Conservation (phyloP, 2,888 invertebrate species). For the Tolmerus cingulatus region DNA sequence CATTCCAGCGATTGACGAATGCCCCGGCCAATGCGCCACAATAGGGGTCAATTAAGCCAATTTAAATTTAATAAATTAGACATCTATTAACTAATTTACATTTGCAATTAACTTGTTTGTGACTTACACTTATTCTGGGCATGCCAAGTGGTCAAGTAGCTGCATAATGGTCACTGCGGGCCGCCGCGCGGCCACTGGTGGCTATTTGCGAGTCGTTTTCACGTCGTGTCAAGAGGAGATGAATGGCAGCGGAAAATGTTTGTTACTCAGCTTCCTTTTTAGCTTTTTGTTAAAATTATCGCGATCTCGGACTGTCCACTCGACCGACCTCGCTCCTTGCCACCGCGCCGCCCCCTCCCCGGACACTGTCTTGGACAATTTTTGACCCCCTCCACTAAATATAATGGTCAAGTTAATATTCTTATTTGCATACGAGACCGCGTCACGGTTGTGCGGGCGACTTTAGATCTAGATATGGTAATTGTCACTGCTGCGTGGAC, state of each 20-base stretch:
- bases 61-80: constrained; percentile 64
- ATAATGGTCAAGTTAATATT: neutral
- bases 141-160: constrained; percentile 21
- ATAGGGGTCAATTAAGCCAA: constrained; percentile 64
- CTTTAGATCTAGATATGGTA: constrained; percentile 21
- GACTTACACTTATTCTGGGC: constrained; percentile 40
- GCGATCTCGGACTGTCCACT: constrained; percentile 2
- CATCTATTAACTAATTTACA: constrained; percentile 62
- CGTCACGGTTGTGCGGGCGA: neutral
- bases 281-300: constrained; percentile 29
- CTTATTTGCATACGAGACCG: constrained; percentile 1
- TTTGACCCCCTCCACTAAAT: neutral
- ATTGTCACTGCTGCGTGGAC: neutral
- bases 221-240: constrained; percentile 42
- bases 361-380: constrained; percentile 6
- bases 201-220: constrained; percentile 18
- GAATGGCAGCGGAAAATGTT: constrained; percentile 48
- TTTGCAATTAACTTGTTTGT: constrained; percentile 53
- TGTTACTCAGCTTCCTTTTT: constrained; percentile 48
- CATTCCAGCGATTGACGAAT: constrained; percentile 4
- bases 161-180: neutral
- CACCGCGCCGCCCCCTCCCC: neutral
- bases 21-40: constrained; percentile 49
- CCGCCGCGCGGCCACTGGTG: neutral
- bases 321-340: neutral